Conservation (phyloP, 2,797 vertebrate genomes). For the Salmo trutta region DNA sequence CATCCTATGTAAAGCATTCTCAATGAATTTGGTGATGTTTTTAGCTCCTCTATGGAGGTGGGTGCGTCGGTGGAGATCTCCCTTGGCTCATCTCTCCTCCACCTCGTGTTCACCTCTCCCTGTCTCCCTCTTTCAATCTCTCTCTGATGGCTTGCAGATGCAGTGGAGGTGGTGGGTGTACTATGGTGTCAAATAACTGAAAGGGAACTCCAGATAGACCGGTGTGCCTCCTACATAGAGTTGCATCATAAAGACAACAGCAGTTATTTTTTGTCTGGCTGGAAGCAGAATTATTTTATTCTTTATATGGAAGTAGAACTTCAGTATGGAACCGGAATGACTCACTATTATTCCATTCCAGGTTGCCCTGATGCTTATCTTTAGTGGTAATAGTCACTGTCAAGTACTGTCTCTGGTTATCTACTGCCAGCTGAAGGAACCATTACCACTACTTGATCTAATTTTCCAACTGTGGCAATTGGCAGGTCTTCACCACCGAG, state of each 20-base stretch:
- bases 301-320: constrained; percentile 53
- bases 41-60: constrained; percentile 57
- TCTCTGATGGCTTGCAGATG: neutral
- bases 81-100: constrained; percentile 46
- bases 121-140: neutral
- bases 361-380: no score
- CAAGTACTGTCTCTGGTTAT: neutral
- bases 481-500: neutral
- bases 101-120: constrained; percentile 57
- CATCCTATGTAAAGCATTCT: no score
- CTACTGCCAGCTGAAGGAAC: neutral
- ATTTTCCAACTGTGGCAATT: no score
- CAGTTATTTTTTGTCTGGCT: no score
- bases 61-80: constrained; percentile 59
- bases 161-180: constrained; percentile 60
- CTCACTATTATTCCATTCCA: constrained; percentile 51
- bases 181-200: constrained; percentile 68
- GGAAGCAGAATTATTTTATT: no score
- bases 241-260: constrained; percentile 59
- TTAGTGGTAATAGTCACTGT: neutral
- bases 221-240: constrained; percentile 39
- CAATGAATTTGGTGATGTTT: no score
- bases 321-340: constrained; percentile 57
- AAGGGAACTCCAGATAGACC: constrained; percentile 71
- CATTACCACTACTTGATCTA: neutral